Conservation (phyloP, 2,888 invertebrate genomes). For the Macaria notata region DNA sequence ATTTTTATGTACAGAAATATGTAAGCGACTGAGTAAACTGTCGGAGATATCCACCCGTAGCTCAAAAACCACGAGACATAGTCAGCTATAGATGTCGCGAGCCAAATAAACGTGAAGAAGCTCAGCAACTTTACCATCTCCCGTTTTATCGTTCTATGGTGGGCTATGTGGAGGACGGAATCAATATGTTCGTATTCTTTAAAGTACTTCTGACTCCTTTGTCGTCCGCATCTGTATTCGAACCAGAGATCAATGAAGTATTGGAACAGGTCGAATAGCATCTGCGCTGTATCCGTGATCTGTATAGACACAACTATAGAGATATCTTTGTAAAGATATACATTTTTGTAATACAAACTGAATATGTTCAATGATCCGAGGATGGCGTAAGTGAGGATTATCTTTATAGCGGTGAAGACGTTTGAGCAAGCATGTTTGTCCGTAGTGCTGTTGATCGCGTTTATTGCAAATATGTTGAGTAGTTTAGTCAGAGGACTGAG, state of each 20-base stretch:
- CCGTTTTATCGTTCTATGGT: slow-evolving; percentile 40
- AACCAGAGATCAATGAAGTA: slow-evolving; percentile 58
- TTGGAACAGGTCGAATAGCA: slow-evolving; percentile 54
- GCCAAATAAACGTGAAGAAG: slow-evolving; percentile 48
- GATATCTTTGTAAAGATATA: slow-evolving; percentile 36
- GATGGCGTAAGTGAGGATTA: slow-evolving; percentile 18
- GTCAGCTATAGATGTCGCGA: slow-evolving; percentile 46
- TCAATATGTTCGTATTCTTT: slow-evolving; percentile 58
- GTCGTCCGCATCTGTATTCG: slow-evolving; percentile 55
- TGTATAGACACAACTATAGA: slow-evolving; percentile 47
- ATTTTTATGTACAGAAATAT: slow-evolving; percentile 62
- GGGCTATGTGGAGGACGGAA: slow-evolving; percentile 43
- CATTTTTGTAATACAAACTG: slow-evolving; percentile 52
- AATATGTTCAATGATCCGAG: slow-evolving; percentile 42
- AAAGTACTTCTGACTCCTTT: slow-evolving; percentile 51
- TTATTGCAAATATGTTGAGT: slow-evolving; percentile 52
- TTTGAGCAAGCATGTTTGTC: slow-evolving; percentile 6
- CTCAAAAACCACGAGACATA: slow-evolving; percentile 50
- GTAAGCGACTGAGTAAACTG: slow-evolving; percentile 47
- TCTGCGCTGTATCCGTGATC: slow-evolving; percentile 56
- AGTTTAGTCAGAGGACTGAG: slow-evolving; percentile 45
- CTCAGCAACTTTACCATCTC: slow-evolving; percentile 43
- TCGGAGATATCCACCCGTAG: slow-evolving; percentile 45
- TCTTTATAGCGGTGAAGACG: slow-evolving; percentile 12
- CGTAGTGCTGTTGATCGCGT: slow-evolving; percentile 31